phyloP scores from a whole-genome alignment of 2,797 vertebrate genomes.

The Notolabrus celidotus region DNA sequence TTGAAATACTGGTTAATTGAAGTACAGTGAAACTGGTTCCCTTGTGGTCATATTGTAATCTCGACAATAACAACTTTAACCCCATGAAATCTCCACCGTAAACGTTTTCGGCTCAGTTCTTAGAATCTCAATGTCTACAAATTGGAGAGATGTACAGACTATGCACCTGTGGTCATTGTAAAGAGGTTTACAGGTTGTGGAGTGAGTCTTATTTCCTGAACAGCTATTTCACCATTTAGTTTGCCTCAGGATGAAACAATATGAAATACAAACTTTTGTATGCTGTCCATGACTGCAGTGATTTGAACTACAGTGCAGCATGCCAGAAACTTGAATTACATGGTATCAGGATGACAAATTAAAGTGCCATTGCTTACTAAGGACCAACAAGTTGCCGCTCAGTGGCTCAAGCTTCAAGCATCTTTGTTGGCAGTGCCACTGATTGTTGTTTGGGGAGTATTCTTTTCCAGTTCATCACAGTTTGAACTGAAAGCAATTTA shows the following conservation, averaged over 20 bases:
- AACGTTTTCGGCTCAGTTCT: conserved; percentile 35
- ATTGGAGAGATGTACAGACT: conserved; percentile 5
- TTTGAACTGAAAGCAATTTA: neutral
- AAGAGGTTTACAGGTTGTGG: conserved; percentile 18
- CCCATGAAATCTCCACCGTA: conserved; percentile 34
- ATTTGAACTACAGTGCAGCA: too few species aligned
- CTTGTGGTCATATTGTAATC: conserved; percentile 44
- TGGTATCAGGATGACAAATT: neutral
- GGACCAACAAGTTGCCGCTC: neutral
- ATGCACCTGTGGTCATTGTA: conserved; percentile 9
- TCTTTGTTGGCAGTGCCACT: neutral
- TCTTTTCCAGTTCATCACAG: neutral
- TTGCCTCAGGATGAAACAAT: conserved; percentile 10
- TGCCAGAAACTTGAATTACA: neutral
- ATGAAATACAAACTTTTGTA: neutral
- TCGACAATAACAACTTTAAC: conserved; percentile 54
- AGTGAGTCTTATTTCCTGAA: conserved; percentile 32
- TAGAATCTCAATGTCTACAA: conserved; percentile 18
- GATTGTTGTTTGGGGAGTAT: neutral
- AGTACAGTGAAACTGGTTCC: conserved; percentile 26
- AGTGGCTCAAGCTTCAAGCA: neutral
- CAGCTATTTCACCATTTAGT: conserved; percentile 7
- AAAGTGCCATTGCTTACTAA: neutral
- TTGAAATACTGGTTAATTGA: conserved; percentile 18
- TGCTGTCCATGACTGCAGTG: neutral